These are phyloP conservation scores for Gymnorhina tibicen DNA, from an alignment of 2,113 vertebrate genomes.

Conservation along the genomic window DNA sequence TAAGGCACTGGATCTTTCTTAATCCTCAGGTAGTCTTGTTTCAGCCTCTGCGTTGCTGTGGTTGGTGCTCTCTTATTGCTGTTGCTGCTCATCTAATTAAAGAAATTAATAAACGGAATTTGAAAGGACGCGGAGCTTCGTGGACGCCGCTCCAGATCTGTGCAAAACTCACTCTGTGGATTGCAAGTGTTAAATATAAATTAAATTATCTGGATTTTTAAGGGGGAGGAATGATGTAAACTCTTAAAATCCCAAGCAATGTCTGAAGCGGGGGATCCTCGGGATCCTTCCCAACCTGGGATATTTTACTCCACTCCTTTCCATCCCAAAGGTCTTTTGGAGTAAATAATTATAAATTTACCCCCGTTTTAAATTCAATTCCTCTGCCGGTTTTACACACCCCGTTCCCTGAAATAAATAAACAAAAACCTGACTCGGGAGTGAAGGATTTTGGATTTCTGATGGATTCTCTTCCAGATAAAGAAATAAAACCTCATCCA, in stretches of 20 bases:
- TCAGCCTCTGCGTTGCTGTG: constrained; percentile 94
- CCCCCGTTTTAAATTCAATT: neutral
- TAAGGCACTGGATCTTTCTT: constrained; percentile 99
- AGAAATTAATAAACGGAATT: neutral
- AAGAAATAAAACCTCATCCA: neutral
- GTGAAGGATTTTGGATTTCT: neutral
- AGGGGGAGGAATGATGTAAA: neutral
- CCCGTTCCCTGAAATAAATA: neutral
- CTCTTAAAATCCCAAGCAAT: too few species aligned
- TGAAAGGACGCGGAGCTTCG: rapidly evolving
- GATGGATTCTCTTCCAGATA: neutral
- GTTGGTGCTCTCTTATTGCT: constrained; percentile 94
- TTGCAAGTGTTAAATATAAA: neutral
- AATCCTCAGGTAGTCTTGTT: constrained; percentile 97
- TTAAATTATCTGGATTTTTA: neutral
- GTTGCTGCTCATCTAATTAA: constrained; percentile 89
- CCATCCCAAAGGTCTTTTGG: neutral
- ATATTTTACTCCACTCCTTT: neutral
- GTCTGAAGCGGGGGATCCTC: neutral
- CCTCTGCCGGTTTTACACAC: neutral
- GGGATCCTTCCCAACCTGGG: neutral
- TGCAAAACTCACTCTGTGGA: neutral
- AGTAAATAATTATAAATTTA: neutral
- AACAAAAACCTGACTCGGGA: neutral
- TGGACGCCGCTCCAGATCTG: neutral